A percentile compares a stretch with the other conserved stretches of the same genome.
phyloP scores from a whole-genome alignment of 2,113 vertebrate species.

The Python bivittatus region DNA sequence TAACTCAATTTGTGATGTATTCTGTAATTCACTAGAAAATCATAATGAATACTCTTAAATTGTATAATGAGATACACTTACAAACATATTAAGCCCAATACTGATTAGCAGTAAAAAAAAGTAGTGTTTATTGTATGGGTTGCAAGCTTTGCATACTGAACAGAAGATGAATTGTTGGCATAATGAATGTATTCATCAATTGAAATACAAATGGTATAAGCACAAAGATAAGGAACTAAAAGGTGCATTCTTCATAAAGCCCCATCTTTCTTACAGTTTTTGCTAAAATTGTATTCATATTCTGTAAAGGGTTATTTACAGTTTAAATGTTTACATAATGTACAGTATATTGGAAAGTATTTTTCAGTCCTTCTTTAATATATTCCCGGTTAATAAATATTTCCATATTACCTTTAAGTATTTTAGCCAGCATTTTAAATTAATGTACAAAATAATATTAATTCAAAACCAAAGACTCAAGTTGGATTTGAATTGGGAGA shows the following conservation, averaged over 20 bases:
- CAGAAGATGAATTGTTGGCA: slow-evolving; percentile 53
- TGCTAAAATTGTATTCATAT: slow-evolving; percentile 19
- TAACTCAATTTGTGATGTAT: slow-evolving; percentile 58
- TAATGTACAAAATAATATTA: slow-evolving; percentile 55
- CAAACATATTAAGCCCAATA: slow-evolving; percentile 19
- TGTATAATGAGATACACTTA: not conserved
- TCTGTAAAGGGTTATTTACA: slow-evolving; percentile 6
- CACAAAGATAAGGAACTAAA: slow-evolving; percentile 67
- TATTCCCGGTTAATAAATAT: slow-evolving; percentile 60
- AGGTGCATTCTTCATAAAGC: slow-evolving; percentile 36
- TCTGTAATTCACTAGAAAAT: slow-evolving; percentile 38
- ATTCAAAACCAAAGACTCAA: slow-evolving; percentile 74
- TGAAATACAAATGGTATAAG: slow-evolving; percentile 68
- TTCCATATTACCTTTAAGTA: slow-evolving; percentile 33
- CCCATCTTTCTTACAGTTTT: slow-evolving; percentile 56
- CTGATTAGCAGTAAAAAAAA: slow-evolving; percentile 43
- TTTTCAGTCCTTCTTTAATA: slow-evolving; percentile 75
- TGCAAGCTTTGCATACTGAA: slow-evolving; percentile 53
- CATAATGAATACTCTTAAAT: slow-evolving; percentile 47
- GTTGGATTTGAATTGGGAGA: slow-evolving; percentile 61
- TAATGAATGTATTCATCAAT: slow-evolving; percentile 74
- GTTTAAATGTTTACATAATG: slow-evolving; percentile 73
- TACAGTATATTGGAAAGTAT: slow-evolving; percentile 74
- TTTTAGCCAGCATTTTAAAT: slow-evolving; percentile 15
- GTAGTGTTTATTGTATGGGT: slow-evolving; percentile 37